Evolutionary conservation across 1,140 invertebrate genomes (phyloP), one percentile per base, ranked within the genome.

Genomic region (Scaptomyza montana): DNA sequence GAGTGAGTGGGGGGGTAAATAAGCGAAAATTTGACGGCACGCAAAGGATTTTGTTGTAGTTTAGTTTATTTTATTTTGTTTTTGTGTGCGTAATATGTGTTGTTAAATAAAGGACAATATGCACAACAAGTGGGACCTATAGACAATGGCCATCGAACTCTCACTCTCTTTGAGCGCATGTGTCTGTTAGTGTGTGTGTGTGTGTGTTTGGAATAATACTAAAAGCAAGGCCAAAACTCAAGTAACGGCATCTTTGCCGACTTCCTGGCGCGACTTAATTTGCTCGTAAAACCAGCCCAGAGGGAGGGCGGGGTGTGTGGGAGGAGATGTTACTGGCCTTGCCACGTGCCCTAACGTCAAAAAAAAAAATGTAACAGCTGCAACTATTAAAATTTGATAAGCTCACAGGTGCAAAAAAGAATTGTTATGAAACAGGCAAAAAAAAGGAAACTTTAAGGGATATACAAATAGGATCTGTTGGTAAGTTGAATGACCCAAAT

Each of bases 1-100:
- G 12, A 28, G 41, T 47, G 39, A 47, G n/a, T n/a, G n/a, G n/a
- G n/a, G n/a, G n/a, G n/a, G n/a, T n/a, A n/a, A n/a, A n/a, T n/a
- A n/a, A 64, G 61, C 71, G 82, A 80, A 75, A 87, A 77, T 73
- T 85, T 79, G 86, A 89, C 76, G 84, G 73, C 80, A 90, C 86
- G 86, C 86, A 90, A 90, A 80, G 86, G 75, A 90, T 78, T 81
- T 77, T 69, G 21, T 76, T 9, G 39, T 30, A 60, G 13, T 49
- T 49, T 2, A 0, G 2, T 56, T 51, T 46, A 28, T 41, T 21
- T 25, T 67, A 6, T 73, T 55, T 41, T 45, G n/a, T 62, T 74
- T 68, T 53, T 49, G 64, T 16, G 16, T 16, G 16, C 16, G 16
- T 16, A 16, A 16, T 73, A 62, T 61, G 50, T 68, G 65, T 50